Evolutionary conservation across 2,113 vertebrate species (phyloP).

Genomic region (Boulengeromyrus knoepffleri): DNA sequence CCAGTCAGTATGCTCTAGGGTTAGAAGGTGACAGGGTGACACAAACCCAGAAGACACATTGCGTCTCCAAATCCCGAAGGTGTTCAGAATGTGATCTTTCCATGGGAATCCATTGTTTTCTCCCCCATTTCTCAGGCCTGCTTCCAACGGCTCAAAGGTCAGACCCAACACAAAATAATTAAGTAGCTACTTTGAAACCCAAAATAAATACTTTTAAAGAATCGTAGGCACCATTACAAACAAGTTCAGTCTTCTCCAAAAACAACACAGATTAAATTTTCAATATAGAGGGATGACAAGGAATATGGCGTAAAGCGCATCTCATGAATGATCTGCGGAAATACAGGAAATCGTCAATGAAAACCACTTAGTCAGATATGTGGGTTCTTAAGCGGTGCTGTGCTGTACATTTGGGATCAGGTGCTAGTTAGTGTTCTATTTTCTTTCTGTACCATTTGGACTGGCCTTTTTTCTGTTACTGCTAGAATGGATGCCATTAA

Average conservation of each 20-base stretch:
- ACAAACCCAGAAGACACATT: neutral
- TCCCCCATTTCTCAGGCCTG: neutral
- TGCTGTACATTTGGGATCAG: constrained; percentile 40
- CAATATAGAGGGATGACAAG: neutral
- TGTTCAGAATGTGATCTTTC: constrained; percentile 1
- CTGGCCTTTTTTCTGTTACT: neutral
- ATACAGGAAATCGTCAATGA: neutral
- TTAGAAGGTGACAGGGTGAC: neutral
- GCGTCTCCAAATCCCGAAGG: neutral
- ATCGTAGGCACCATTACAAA: neutral
- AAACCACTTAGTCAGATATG: neutral
- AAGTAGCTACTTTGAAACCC: neutral
- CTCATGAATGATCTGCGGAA: neutral
- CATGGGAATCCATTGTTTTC: neutral
- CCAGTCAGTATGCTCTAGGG: neutral
- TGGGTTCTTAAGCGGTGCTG: constrained; percentile 14
- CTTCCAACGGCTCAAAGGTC: neutral
- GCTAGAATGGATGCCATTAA: constrained; percentile 30
- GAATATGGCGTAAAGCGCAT: neutral
- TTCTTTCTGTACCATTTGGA: constrained; percentile 16
- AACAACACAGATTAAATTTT: neutral
- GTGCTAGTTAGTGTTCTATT: neutral
- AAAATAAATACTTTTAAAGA: neutral
- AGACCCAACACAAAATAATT: neutral
- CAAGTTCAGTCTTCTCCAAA: neutral